Base-by-base conservation (phyloP, 2,797 vertebrate genomes). In the Chelonia mydas region DNA sequence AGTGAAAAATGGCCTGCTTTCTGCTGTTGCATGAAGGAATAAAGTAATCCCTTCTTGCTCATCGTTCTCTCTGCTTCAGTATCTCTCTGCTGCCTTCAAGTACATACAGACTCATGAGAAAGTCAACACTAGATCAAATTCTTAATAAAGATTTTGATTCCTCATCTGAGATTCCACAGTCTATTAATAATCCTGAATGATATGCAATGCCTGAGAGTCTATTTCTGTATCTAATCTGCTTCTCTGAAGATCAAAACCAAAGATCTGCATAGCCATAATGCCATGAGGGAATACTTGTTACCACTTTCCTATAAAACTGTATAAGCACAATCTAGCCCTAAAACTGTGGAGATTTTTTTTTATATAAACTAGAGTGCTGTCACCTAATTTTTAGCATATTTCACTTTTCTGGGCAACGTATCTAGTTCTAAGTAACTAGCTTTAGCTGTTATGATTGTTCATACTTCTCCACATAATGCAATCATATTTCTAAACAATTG, bases 351-450 rank as follows among this genome's bases (percentile, higher is more conserved):
- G 54, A 61, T 16, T 16, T 91, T 89, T 53, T 91, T 96, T 90
- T 72, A 92, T 77, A 83, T 76, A 87, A 93, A 83, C 49, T 85
- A 80, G 79, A 57, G 83, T 87, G 65, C 91, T 90, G 82, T 76
- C 33, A 59, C 81, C 93, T 93, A 16, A 80, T 77, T 92, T 96
- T 77, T 65, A 86, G 23, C 19, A 12, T 25, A 59, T 59, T 96
- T 33, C 3, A 11, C 93, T 86, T 96, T 89, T 28, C 80, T 76
- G 8, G 41, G 17, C 25, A 80, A 54, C 17, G 53, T n/a, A 89
- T 27, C 5, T 57, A 5, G 87, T 57, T 16, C 61, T 84, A 87
- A 80, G 91, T 94, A n/a, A n/a, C 17, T 68, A 88, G 28, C 10
- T 45, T 74, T 74, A 74, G 72, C 72, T 45, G 11, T 45, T 74